Conservation (phyloP, 2,113 vertebrate species). For the Triplophysa dalaica region DNA sequence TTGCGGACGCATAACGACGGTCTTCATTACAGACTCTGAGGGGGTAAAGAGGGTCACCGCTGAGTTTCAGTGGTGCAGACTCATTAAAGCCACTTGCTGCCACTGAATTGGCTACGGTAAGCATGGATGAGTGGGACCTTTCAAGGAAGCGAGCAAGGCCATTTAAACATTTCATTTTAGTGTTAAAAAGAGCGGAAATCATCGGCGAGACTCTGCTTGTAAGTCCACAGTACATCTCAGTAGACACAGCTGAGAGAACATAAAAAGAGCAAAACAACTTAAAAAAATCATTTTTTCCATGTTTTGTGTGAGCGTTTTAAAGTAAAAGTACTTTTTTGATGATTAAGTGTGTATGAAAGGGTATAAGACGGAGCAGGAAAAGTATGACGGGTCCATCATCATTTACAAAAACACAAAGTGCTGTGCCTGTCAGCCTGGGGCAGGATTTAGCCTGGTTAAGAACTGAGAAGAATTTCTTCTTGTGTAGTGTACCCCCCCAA, state of each 20-base stretch:
- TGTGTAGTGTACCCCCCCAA: neutral
- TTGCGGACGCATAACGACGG: constrained; percentile 3
- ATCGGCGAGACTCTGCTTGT: neutral
- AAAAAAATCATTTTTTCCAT: neutral
- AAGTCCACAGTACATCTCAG: neutral
- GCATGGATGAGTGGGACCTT: constrained; percentile 17
- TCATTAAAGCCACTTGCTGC: constrained; percentile 11
- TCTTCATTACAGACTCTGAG: neutral
- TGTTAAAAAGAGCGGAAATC: constrained; percentile 7
- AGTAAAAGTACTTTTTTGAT: neutral
- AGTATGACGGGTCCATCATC: constrained; percentile 10
- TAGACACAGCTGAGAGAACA: neutral
- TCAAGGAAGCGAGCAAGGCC: neutral
- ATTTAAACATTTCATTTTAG: constrained; percentile 31
- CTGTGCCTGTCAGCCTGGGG: neutral
- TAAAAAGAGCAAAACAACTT: neutral
- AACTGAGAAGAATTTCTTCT: constrained; percentile 3
- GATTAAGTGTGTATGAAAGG: neutral
- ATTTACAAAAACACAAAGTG: constrained; percentile 30
- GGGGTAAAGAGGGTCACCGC: constrained; percentile 25
- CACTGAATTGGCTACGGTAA: neutral
- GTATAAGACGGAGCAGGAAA: neutral
- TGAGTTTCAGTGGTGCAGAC: constrained; percentile 18
- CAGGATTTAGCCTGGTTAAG: neutral
- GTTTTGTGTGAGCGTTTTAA: neutral